phyloP scores from a whole-genome alignment of 1,140 invertebrate genomes.

The Zaprionus nigranus region DNA sequence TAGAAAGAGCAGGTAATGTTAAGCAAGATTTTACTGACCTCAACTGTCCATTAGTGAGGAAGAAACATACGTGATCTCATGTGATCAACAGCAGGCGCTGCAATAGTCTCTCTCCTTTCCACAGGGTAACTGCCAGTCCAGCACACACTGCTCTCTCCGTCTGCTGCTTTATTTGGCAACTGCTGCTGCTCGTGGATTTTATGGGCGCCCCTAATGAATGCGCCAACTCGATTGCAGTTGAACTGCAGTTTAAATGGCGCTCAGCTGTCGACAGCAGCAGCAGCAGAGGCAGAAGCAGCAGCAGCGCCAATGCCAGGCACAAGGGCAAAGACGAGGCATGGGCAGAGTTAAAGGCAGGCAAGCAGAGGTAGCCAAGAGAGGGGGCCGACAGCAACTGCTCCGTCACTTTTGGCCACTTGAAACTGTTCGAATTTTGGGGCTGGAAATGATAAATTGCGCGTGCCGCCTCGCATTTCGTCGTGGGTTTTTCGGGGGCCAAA shows the following conservation, averaged over 20 bases:
- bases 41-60: no score
- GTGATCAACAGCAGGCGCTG: neutral
- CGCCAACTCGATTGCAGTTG: constrained; percentile 74
- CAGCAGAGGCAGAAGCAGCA: constrained; percentile 4
- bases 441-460: constrained; percentile 62
- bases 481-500: constrained; percentile 40
- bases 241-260: constrained; percentile 75
- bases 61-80: no score
- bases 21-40: no score
- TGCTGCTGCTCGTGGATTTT: constrained; percentile 52
- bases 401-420: constrained; percentile 51
- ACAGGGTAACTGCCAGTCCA: neutral
- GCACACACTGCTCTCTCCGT: no score
- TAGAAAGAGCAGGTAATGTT: no score
- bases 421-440: constrained; percentile 56
- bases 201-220: constrained; percentile 72
- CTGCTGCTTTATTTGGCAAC: constrained; percentile 26
- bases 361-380: neutral
- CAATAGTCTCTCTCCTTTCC: neutral
- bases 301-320: neutral
- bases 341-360: neutral
- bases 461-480: constrained; percentile 22
- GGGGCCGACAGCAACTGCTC: constrained; percentile 2
- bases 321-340: neutral
- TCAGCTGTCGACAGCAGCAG: constrained; percentile 5